A percentile compares a stretch with the other conserved stretches of the same genome.
These are phyloP conservation scores for Myotis yumanensis DNA, from an alignment of 2,113 vertebrate genomes.

Conservation along the genomic window DNA sequence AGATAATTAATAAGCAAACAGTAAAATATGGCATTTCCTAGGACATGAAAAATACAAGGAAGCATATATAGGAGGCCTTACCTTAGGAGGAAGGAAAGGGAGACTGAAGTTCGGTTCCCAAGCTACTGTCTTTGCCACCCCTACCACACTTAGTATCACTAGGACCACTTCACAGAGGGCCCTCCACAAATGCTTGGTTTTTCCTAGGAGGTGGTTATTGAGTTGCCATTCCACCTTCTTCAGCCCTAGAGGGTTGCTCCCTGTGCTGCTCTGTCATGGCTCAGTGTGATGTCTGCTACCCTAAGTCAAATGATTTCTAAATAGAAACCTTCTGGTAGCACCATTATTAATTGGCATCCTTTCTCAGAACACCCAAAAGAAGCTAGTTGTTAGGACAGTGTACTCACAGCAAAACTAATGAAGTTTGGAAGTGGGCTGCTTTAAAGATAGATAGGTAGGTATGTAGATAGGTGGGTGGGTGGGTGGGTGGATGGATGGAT, in stretches of 20 bases:
- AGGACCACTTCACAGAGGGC: neutral
- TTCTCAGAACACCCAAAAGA: constrained; percentile 58
- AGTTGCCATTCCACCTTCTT: neutral
- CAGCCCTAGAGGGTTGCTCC: neutral
- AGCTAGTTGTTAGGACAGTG: constrained; percentile 47
- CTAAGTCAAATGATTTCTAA: constrained; percentile 52
- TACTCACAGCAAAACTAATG: constrained; percentile 12
- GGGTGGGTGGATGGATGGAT: neutral
- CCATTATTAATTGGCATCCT: constrained; percentile 52
- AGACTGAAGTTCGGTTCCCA: neutral
- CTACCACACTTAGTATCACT: too few relatives aligned
- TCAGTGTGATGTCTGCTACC: neutral
- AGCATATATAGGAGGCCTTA: neutral
- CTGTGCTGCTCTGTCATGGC: neutral
- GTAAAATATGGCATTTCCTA: neutral
- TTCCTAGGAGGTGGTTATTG: neutral
- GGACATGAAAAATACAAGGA: neutral
- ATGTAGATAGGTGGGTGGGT: too few relatives aligned
- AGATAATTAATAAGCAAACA: neutral
- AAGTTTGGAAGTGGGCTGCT: constrained; percentile 41
- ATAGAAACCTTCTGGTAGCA: constrained; percentile 49
- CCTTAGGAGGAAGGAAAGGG: neutral
- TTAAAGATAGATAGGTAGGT: neutral
- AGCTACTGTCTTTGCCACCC: neutral
- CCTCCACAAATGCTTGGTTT: neutral